Base-by-base conservation (phyloP, 2,113 vertebrate species). In the Pteropus alecto region DNA sequence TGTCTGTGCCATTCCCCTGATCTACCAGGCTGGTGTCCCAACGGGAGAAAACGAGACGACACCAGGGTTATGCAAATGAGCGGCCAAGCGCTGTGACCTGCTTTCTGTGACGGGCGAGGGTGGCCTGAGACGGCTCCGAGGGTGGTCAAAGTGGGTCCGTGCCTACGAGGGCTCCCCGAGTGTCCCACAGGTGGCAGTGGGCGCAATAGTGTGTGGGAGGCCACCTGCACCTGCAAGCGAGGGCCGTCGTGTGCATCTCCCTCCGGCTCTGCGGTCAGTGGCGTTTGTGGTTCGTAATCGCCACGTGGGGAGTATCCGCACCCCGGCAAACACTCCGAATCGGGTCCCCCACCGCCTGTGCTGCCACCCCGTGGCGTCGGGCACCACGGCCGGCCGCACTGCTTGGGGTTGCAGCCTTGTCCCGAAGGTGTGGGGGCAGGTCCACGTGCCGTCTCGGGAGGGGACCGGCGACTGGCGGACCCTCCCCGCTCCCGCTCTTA, bases 341-440 rank as follows among this genome's bases (percentile, higher is more conserved):
- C 48, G 61, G 24, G 3, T 26, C 21, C 35, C 21, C 68, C 35
- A 30, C 43, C 21, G 35, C 21, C 38, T 33, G 9, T 51, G 35
- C 35, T 41, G n/a, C 38, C 15, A 24, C 19, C 33, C 30, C 33
- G 77, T 28, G 61, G 16, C 33, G 56, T 7, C 28, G 35, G 35
- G 35, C n/a, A 56, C 41, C 1, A 0, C 0, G 9, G 28, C 38
- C 18, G 19, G 28, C 46, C 14, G 19, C 6, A 2, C 38, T 41
- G 35, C 28, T 30, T 14, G n/a, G 67, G 78, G 11, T 63, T 35
- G 21, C 1, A 74, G 38, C 41, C 58, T 61, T 11, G 0, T 61
- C 61, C 68, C n/a, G 33, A 24, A 73, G 60, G 46, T 15, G 6
- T n/a, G 70, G 46, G 38, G 76, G 14, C 33, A 11, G 21, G 67